Base-by-base conservation (phyloP, 2,888 invertebrate genomes). In the Thumatha senex region DNA sequence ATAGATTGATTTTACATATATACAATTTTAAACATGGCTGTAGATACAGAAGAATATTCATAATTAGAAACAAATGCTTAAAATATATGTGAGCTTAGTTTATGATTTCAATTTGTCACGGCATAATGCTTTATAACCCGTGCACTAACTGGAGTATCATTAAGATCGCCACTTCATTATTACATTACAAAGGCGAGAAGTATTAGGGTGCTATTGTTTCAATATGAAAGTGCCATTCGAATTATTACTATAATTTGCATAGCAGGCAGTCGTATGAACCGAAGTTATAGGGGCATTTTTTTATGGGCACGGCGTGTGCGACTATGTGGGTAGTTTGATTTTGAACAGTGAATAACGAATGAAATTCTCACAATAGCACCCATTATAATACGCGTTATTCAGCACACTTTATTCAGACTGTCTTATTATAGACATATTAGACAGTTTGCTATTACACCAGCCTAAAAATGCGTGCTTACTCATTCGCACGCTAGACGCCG, bases 191-290 rank as follows among this genome's bases (percentile, higher is more conserved):
- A 84, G 82, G 81, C 80, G 77, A 76, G 73, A 78, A 81, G 46
- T 69, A 78, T 72, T 73, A 77, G 83, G 80, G 88, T 63, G 75
- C 85, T 74, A 77, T 90, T 90, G 89, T 89, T 89, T 90, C 87
- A 86, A 82, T 78, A 76, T 81, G 74, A 78, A 85, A 82, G 74
- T 76, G 73, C 72, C 74, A 69, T 70, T 66, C 67, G 67, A 80
- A 76, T 84, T 84, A 85, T 83, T 83, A 75, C 80, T 65, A 71
- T 73, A 77, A 84, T 87, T 86, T 85, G 81, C 86, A 86, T 87
- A 76, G 67, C 63, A 65, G 64, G 58, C 63, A 48, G 45, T 60
- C 54, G 67, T 72, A 69, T 61, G 63, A 45, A 34, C 46, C 30
- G 44, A 45, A 45, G 44, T 65, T 67, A 67, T 56, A 33, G 51